phyloP scores from a whole-genome alignment of 2,797 vertebrate genomes.

The Acrocephalus scirpaceus region DNA sequence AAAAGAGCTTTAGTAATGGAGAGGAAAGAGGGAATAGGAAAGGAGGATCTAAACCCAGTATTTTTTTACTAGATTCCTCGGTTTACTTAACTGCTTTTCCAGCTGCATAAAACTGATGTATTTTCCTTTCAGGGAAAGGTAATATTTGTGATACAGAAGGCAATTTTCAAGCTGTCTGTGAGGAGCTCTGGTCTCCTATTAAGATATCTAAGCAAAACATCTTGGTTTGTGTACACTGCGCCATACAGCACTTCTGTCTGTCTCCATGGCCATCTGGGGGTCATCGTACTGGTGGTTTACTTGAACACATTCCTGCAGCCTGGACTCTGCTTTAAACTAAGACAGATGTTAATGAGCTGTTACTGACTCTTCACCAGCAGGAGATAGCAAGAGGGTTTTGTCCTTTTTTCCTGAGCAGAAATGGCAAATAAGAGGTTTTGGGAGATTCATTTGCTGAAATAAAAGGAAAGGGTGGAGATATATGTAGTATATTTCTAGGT shows the following conservation, averaged over 20 bases:
- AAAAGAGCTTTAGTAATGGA: not conserved
- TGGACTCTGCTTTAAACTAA: constrained; percentile 8
- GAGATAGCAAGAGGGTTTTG: not conserved
- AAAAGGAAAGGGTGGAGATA: not conserved
- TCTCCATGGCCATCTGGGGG: not conserved
- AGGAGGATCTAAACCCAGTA: not conserved
- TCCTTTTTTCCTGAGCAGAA: not conserved
- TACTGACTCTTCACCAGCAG: not conserved
- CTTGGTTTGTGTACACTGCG: not conserved
- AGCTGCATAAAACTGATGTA: constrained; percentile 1
- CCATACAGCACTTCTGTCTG: not conserved
- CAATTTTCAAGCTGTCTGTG: constrained; percentile 28
- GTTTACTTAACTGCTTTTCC: constrained; percentile 10
- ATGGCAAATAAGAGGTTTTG: not conserved
- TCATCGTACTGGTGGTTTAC: not conserved
- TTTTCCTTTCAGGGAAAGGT: constrained; percentile 7
- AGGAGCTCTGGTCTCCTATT: not conserved
- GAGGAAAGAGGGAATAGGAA: not conserved
- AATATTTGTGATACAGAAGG: constrained; percentile 33
- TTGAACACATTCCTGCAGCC: not conserved
- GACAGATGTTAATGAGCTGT: constrained; percentile 25
- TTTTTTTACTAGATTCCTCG: not conserved
- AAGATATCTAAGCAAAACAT: constrained; percentile 10
- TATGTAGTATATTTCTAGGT: not conserved
- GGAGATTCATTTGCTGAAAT: not conserved